Conservation (phyloP, 1,140 invertebrate species). For the Solenopsis fugax region DNA sequence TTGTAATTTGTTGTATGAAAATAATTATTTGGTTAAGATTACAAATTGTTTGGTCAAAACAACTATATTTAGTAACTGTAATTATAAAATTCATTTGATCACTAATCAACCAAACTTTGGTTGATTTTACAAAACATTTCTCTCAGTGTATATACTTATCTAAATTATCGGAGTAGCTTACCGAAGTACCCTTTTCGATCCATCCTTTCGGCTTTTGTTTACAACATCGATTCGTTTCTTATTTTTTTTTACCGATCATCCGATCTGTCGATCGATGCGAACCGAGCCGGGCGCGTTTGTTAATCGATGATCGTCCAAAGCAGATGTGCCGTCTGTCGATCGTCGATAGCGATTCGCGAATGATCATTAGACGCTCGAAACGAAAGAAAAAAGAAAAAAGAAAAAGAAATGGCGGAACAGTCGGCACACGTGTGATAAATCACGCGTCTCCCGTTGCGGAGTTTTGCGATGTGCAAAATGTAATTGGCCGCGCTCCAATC, state of each 20-base stretch:
- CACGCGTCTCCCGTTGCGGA: conserved; percentile 66
- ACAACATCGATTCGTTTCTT: not conserved
- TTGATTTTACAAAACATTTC: too few species aligned
- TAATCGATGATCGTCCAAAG: conserved; percentile 36
- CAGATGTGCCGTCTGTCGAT: conserved; percentile 62
- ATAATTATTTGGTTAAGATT: too few species aligned
- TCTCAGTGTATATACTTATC: not conserved
- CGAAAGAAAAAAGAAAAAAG: conserved; percentile 10
- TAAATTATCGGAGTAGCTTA: not conserved
- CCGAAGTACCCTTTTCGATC: not conserved
- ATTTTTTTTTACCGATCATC: not conserved
- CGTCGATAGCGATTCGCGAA: conserved; percentile 72
- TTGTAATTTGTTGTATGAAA: too few species aligned
- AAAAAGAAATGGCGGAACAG: conserved; percentile 53
- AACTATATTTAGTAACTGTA: too few species aligned
- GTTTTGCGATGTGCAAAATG: conserved; percentile 64
- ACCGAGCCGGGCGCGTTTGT: not conserved
- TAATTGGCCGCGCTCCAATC: conserved; percentile 72
- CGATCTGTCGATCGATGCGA: conserved; percentile 20
- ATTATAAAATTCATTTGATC: too few species aligned
- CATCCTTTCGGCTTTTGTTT: conserved; percentile 4
- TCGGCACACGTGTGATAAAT: conserved; percentile 72
- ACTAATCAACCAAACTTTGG: too few species aligned
- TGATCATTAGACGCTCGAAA: conserved; percentile 70
- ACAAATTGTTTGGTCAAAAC: too few species aligned